Evolutionary conservation across 1,140 invertebrate species (phyloP).

Genomic region (Aplysia californica): DNA sequence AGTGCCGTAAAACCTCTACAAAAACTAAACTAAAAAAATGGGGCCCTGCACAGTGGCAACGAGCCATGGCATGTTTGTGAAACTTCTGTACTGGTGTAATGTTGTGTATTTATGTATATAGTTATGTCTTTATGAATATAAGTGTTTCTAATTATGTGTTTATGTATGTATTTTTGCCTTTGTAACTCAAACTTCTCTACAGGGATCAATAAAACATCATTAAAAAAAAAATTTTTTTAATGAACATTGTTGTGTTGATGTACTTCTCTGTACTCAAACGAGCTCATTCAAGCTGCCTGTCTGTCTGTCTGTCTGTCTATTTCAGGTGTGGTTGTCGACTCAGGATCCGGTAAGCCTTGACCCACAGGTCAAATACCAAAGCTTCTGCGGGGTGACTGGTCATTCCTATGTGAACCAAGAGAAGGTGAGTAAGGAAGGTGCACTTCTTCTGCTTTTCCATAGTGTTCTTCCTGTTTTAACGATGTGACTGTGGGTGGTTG

Average conservation of each 20-base stretch:
- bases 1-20: no score
- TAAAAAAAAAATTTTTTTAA: not conserved
- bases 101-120: no score
- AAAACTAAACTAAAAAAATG: no score
- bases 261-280: not conserved
- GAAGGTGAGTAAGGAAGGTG: not conserved
- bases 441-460: not conserved
- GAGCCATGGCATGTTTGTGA: not conserved
- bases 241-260: not conserved
- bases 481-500: not conserved
- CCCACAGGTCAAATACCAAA: constrained; percentile 9
- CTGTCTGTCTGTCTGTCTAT: not conserved
- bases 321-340: constrained; percentile 6
- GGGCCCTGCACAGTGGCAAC: no score
- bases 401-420: not conserved
- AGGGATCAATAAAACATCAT: not conserved
- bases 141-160: no score
- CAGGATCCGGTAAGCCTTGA: constrained; percentile 2
- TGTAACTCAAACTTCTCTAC: no score
- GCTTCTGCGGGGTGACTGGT: not conserved
- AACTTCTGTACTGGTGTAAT: not conserved
- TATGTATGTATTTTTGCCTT: no score
- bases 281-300: not conserved
- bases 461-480: not conserved
- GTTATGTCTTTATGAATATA: not conserved